Percentiles rank a stretch among this genome's conserved stretches.
phyloP scores from a whole-genome alignment of 2,797 vertebrate species.

The Thalassophryne amazonica region DNA sequence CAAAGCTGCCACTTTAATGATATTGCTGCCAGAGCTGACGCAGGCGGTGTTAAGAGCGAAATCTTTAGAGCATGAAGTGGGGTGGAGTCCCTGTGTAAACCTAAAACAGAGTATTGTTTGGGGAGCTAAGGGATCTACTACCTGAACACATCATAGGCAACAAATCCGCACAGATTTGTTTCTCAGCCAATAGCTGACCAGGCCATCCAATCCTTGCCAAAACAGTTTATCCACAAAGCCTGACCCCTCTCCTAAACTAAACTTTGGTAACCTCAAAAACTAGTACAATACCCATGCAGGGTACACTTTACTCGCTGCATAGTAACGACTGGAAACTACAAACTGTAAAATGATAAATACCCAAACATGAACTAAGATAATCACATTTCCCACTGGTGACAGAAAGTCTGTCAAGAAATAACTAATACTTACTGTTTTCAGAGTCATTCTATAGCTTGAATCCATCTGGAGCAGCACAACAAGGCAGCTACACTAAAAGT shows the following conservation, averaged over 20 bases:
- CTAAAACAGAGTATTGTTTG: slow-evolving; percentile 50
- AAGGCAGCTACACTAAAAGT: slow-evolving; percentile 27
- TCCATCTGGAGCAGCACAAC: slow-evolving; percentile 31
- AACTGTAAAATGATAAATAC: not conserved
- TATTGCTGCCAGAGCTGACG: slow-evolving; percentile 30
- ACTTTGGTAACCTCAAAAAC: not conserved
- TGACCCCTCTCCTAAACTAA: slow-evolving; percentile 3
- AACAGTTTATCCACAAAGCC: slow-evolving; percentile 18
- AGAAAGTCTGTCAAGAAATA: slow-evolving; percentile 20
- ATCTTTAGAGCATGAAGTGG: slow-evolving; percentile 11
- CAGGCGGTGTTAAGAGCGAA: slow-evolving; percentile 6
- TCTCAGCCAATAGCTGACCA: slow-evolving; percentile 51
- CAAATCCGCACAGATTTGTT: slow-evolving; percentile 67
- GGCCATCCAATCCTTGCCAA: slow-evolving; percentile 50
- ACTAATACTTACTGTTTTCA: slow-evolving; percentile 57
- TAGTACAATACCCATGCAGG: not conserved
- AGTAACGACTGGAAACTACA: not conserved
- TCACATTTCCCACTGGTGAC: not conserved
- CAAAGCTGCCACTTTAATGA: slow-evolving; percentile 25
- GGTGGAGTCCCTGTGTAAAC: slow-evolving; percentile 45
- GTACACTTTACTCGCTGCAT: not conserved
- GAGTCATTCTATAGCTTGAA: slow-evolving; percentile 47
- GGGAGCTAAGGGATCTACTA: slow-evolving; percentile 45
- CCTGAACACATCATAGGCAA: slow-evolving; percentile 65
- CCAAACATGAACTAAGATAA: not conserved